A percentile compares a stretch with the other conserved stretches of the same genome.
phyloP scores from a whole-genome alignment of 2,113 vertebrate species.

The Saccopteryx bilineata region DNA sequence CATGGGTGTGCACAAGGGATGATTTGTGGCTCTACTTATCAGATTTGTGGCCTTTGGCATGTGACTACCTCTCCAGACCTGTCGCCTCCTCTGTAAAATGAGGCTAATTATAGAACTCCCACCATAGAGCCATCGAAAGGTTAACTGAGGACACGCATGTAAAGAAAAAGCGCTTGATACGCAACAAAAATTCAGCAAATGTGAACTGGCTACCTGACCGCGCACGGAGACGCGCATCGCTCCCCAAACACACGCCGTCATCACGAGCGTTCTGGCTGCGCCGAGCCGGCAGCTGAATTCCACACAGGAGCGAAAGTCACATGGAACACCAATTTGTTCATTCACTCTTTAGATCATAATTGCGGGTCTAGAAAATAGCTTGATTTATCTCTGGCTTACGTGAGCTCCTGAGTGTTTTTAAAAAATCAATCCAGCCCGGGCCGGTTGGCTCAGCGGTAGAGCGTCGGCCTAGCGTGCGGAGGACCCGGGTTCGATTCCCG shows the following conservation, averaged over 20 bases:
- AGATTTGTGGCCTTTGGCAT: background rate
- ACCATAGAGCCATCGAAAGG: background rate
- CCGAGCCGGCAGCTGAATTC: background rate
- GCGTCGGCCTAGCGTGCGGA: no score
- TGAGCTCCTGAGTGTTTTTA: background rate
- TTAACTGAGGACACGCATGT: background rate
- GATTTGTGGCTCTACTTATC: no score
- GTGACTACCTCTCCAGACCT: background rate
- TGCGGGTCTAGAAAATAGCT: background rate
- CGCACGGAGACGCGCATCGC: accelerated
- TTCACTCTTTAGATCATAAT: background rate
- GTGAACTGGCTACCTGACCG: accelerated
- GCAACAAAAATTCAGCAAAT: background rate
- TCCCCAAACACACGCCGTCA: background rate
- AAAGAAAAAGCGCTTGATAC: background rate
- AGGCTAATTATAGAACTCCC: background rate
- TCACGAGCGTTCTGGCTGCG: accelerated
- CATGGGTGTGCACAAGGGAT: accelerated
- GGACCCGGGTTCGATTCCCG: no score
- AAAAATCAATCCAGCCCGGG: background rate
- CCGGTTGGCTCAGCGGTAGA: no score
- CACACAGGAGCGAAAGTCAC: background rate
- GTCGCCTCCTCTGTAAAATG: background rate
- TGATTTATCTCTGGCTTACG: background rate
- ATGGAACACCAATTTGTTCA: accelerated